Evolutionary conservation across 1,140 invertebrate species (phyloP).

Genomic region (Drosophila sulfurigaster): DNA sequence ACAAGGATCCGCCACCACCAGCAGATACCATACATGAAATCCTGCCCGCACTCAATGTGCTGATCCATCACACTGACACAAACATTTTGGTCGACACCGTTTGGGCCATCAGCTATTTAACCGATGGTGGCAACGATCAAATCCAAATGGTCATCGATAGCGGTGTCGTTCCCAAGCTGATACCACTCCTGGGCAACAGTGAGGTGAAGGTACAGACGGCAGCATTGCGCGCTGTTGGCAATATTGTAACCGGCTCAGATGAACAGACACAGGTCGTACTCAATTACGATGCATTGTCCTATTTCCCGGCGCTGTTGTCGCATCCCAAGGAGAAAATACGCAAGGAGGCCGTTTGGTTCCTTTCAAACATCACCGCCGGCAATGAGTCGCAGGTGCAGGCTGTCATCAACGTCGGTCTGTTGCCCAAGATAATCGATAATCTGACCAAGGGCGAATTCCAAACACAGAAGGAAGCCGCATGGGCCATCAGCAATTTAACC

Average conservation of each 20-base stretch:
- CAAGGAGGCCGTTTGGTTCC: constrained; percentile 99
- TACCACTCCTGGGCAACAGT: constrained; percentile 97
- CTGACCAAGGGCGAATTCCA: constrained; percentile 98
- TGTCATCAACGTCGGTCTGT: constrained; percentile 96
- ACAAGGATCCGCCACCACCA: constrained; percentile 96
- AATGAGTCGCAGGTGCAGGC: constrained; percentile 98
- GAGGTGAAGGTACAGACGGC: constrained; percentile 99
- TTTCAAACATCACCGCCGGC: constrained; percentile 99
- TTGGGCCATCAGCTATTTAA: constrained; percentile 99
- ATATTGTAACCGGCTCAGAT: constrained; percentile 99
- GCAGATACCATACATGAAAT: constrained; percentile 95
- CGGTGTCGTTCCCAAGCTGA: constrained; percentile 96
- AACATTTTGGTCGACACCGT: constrained; percentile 99
- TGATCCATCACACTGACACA: constrained; percentile 98
- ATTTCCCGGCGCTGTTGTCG: constrained; percentile 95
- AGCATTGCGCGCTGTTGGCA: constrained; percentile 97
- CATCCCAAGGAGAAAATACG: constrained; percentile 93
- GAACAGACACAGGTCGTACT: constrained; percentile 98
- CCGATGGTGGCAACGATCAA: constrained; percentile 99
- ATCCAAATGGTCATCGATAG: constrained; percentile 99
- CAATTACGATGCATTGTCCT: constrained; percentile 95
- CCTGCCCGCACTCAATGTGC: constrained; percentile 95
- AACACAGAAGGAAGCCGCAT: constrained; percentile 99
- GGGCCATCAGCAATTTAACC: constrained; percentile 99
- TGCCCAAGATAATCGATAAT: constrained; percentile 98